Evolutionary conservation across 2,888 invertebrate genomes (phyloP).

Genomic region (Heliconius hortense): DNA sequence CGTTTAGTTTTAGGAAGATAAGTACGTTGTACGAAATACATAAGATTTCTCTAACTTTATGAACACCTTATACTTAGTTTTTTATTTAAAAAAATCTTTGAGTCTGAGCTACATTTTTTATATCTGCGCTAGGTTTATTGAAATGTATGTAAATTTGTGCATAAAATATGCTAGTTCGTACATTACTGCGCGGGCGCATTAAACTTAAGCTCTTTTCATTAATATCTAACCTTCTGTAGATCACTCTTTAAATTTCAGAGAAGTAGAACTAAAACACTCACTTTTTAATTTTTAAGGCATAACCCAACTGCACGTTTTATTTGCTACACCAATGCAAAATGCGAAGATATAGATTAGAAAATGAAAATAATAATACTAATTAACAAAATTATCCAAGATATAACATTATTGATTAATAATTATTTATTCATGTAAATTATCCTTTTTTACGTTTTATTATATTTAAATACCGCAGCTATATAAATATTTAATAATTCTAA

Average conservation of each 20-base stretch:
- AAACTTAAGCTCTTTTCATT: neutral
- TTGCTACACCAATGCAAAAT: neutral
- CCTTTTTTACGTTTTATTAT: too few species aligned
- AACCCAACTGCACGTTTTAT: neutral
- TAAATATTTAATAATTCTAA: too few species aligned
- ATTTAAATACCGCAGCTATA: too few species aligned
- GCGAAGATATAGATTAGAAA: neutral
- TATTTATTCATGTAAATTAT: too few species aligned
- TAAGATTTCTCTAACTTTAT: neutral
- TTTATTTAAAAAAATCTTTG: neutral
- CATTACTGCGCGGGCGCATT: conserved; percentile 54
- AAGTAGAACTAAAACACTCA: neutral
- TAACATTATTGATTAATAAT: too few species aligned
- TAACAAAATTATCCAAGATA: neutral
- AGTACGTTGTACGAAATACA: neutral
- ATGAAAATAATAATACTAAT: neutral
- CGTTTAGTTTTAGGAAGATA: too few species aligned
- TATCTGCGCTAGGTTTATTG: conserved; percentile 59
- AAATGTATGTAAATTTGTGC: conserved; percentile 72
- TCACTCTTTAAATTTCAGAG: neutral
- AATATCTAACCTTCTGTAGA: neutral
- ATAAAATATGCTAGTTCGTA: conserved; percentile 58
- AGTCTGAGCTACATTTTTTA: conserved; percentile 59
- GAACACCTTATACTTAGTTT: neutral
- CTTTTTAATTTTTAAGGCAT: neutral